Conservation (phyloP, 2,888 invertebrate species). For the Incurvaria masculella region DNA sequence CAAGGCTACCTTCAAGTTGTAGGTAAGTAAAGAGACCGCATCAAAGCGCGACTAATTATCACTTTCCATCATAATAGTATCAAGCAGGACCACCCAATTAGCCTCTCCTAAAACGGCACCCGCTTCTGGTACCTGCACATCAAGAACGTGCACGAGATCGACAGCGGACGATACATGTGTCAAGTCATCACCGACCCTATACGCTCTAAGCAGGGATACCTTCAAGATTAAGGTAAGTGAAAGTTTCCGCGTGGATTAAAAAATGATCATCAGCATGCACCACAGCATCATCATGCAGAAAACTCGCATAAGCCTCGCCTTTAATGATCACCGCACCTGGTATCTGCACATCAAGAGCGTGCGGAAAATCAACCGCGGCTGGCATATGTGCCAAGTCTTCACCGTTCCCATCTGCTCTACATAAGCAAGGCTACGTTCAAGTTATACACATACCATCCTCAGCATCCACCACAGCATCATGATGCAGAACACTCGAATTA, state of each 20-base stretch:
- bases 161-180: slow-evolving; percentile 91
- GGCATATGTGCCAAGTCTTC: slow-evolving; percentile 93
- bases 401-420: slow-evolving; percentile 91
- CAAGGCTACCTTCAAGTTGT: slow-evolving; percentile 90
- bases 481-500: slow-evolving; percentile 85
- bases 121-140: slow-evolving; percentile 91
- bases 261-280: slow-evolving; percentile 89
- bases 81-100: slow-evolving; percentile 86
- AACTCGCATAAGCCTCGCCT: slow-evolving; percentile 79
- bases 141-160: slow-evolving; percentile 81
- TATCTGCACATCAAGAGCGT: slow-evolving; percentile 86
- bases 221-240: slow-evolving; percentile 87
- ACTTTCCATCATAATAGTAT: slow-evolving; percentile 91
- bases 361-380: slow-evolving; percentile 83
- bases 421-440: no score
- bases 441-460: slow-evolving; percentile 88
- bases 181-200: slow-evolving; percentile 94
- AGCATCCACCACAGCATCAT: slow-evolving; percentile 91
- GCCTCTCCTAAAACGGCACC: slow-evolving; percentile 84
- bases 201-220: slow-evolving; percentile 84
- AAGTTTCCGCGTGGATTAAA: slow-evolving; percentile 82
- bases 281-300: slow-evolving; percentile 91
- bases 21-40: slow-evolving; percentile 76
- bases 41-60: slow-evolving; percentile 88
- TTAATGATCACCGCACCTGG: slow-evolving; percentile 90